Evolutionary conservation across 2,888 invertebrate genomes (phyloP).

Genomic region (Eilema griseolum): DNA sequence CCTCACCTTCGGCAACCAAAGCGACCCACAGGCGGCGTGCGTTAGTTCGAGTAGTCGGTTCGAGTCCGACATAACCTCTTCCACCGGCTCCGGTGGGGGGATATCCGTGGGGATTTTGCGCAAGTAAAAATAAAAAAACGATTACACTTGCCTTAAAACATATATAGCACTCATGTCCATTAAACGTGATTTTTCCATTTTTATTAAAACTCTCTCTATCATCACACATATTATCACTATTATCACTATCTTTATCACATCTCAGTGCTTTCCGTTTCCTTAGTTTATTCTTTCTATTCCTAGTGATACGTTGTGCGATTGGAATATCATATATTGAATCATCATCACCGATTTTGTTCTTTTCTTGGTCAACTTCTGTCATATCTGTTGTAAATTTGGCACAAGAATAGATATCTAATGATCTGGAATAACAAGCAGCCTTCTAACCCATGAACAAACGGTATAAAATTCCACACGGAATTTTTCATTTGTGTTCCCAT

Average conservation of each 20-base stretch:
- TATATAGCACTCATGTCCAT: conserved; percentile 74
- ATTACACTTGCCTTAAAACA: conserved; percentile 76
- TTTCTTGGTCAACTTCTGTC: background rate
- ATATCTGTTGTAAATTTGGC: background rate
- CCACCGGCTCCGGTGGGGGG: too few relatives aligned
- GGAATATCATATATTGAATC: conserved; percentile 7
- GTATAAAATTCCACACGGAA: too few relatives aligned
- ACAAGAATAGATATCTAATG: too few relatives aligned
- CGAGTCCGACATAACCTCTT: too few relatives aligned
- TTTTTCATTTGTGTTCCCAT: too few relatives aligned
- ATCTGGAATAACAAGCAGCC: too few relatives aligned
- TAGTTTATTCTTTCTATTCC: background rate
- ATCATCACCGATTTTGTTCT: background rate
- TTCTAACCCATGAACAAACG: too few relatives aligned
- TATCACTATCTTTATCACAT: conserved; percentile 19
- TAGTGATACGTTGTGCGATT: conserved; percentile 5
- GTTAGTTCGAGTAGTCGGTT: too few relatives aligned
- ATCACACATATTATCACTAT: conserved; percentile 3
- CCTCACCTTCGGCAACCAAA: too few relatives aligned
- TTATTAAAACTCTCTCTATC: conserved; percentile 8
- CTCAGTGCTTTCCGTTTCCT: background rate
- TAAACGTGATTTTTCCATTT: conserved; percentile 58
- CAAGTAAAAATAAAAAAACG: too few relatives aligned
- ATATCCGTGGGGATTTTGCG: too few relatives aligned
- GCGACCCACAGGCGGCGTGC: too few relatives aligned